Evolutionary conservation across 2,113 vertebrate species (phyloP).

Genomic region (Oreochromis aureus): DNA sequence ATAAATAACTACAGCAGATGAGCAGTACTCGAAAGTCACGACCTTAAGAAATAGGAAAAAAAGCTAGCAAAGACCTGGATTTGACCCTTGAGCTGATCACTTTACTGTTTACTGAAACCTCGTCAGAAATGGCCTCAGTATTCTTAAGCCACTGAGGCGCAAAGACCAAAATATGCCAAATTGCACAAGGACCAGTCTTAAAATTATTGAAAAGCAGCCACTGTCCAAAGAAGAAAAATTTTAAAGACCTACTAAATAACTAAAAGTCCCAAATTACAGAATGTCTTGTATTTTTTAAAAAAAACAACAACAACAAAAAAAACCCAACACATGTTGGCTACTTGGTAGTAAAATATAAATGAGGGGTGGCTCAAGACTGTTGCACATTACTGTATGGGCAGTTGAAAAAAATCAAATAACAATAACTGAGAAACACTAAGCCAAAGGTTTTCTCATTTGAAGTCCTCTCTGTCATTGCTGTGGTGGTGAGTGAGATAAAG

Average conservation of each 20-base stretch:
- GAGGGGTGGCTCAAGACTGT: background rate
- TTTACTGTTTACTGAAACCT: background rate
- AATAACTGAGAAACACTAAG: background rate
- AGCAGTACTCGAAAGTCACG: background rate
- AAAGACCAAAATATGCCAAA: background rate
- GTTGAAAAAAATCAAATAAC: background rate
- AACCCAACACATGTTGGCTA: fast-evolving
- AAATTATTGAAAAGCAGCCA: background rate
- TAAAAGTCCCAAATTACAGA: background rate
- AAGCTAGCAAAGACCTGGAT: background rate
- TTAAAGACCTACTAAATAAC: background rate
- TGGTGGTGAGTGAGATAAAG: background rate
- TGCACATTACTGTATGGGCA: background rate
- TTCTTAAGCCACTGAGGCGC: fast-evolving
- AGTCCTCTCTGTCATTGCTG: background rate
- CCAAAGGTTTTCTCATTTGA: background rate
- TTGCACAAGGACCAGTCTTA: background rate
- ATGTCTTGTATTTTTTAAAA: background rate
- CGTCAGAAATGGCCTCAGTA: background rate
- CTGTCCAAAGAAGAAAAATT: background rate
- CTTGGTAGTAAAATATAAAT: background rate
- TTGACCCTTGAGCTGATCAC: background rate
- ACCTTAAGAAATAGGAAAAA: background rate
- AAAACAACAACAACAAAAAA: background rate
- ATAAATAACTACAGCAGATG: background rate